Evolutionary conservation across 2,888 invertebrate genomes (phyloP), one percentile per base, ranked within the genome.

Genomic region (Chrysopilus asiliformis): DNA sequence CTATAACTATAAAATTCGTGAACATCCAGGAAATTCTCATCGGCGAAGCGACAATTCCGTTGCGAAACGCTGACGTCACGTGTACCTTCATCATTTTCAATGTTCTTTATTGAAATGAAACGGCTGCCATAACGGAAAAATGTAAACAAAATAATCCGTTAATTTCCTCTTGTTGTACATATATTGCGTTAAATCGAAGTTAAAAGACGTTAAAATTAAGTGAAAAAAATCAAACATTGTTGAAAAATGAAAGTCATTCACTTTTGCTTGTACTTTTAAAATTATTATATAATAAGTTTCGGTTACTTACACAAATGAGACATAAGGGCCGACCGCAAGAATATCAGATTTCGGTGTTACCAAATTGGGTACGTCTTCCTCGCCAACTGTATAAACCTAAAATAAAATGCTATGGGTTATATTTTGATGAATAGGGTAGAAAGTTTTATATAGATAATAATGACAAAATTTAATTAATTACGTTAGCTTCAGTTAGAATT

Each of bases 1-100:
- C 76, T 79, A 53, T 76, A 79, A 29, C 80, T 81, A 52, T 83
- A 83, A 40, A 68, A 64, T 0, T 68, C 66, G 53, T 78, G 78
- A 1, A 79, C 65, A 17, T 71, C 67, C 8, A 71, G 60, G 28
- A 52, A 53, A 35, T 75, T 76, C 57, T 84, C 84, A 39, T 74
- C 63, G 29, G 68, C 64, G 52, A 79, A 83, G 8, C 76, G 72
- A 49, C 84, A 84, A 31, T 75, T 74, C 7, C 84, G 68, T 52
- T 80, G 78, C 7, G 67, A 53, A 0, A 74, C 61, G 6, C 70
- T 68, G 1, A 79, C 74, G 32, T 71, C 69, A 2, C 68, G 65
- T 1, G 74, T 71, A 37, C 71, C 68, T 2, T 72, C 71, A 48
- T 79, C 77, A 52, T 82, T 81, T 48, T 76, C 76, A 45, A 80